These are phyloP conservation scores for Oscheius sp. DNA, from an alignment of 2,888 invertebrate species.

Conservation along the genomic window DNA sequence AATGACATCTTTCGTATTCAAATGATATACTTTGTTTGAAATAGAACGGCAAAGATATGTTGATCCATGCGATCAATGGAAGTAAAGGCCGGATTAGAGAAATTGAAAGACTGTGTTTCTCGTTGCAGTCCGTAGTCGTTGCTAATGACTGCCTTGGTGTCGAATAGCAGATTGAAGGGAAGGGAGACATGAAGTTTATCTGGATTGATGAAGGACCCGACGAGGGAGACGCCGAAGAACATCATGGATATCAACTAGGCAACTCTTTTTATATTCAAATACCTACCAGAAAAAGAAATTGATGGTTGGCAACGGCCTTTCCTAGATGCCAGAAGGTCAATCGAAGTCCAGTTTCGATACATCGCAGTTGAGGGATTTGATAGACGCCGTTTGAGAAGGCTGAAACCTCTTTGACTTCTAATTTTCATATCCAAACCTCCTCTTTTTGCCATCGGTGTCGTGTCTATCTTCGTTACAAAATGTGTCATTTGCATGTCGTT, in stretches of 20 bases:
- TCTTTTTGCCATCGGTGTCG: slow-evolving; percentile 1
- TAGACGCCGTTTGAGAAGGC: slow-evolving; percentile 51
- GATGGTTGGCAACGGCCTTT: slow-evolving; percentile 59
- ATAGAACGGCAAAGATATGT: slow-evolving; percentile 49
- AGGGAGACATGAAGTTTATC: slow-evolving; percentile 37
- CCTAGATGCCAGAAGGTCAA: slow-evolving; percentile 62
- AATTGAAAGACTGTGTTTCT: slow-evolving; percentile 53
- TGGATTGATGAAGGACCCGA: slow-evolving; percentile 31
- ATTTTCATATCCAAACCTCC: too few species aligned
- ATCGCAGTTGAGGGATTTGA: slow-evolving; percentile 53
- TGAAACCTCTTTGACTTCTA: too few species aligned
- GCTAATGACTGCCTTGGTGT: slow-evolving; percentile 34
- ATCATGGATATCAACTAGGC: slow-evolving; percentile 32
- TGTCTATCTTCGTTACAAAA: slow-evolving; percentile 51
- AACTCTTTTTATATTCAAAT: too few species aligned
- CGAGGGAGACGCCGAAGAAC: slow-evolving; percentile 37
- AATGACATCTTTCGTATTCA: not conserved
- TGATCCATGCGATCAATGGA: slow-evolving; percentile 39
- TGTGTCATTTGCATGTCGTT: slow-evolving; percentile 56
- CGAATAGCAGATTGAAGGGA: slow-evolving; percentile 47
- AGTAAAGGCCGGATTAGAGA: slow-evolving; percentile 58
- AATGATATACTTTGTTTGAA: slow-evolving; percentile 32
- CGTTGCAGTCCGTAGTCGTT: slow-evolving; percentile 40
- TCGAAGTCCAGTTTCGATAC: slow-evolving; percentile 57
- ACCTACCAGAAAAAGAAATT: slow-evolving; percentile 33